Evolutionary conservation across 2,888 invertebrate species (phyloP).

Genomic region (Muscina levida): DNA sequence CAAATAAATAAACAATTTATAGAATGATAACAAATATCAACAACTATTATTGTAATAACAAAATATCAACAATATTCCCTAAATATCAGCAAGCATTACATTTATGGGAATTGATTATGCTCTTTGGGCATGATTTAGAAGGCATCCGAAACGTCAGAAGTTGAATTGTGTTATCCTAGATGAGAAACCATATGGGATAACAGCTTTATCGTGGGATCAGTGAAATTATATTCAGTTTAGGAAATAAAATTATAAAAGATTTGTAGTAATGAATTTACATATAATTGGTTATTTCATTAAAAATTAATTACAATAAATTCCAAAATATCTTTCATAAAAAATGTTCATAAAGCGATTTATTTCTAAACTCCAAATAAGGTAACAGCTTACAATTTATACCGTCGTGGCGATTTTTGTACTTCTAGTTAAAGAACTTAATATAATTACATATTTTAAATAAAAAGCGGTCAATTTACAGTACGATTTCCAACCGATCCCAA

Average conservation of each 20-base stretch:
- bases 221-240: slow-evolving; percentile 10
- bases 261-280: slow-evolving; percentile 9
- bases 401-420: too few species aligned
- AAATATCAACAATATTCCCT: slow-evolving; percentile 15
- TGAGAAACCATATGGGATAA: neutral
- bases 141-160: neutral
- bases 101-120: too few species aligned
- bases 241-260: slow-evolving; percentile 13
- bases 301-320: slow-evolving; percentile 13
- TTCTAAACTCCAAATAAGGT: too few species aligned
- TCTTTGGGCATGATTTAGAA: too few species aligned
- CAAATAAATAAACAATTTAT: slow-evolving; percentile 46
- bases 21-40: slow-evolving; percentile 30
- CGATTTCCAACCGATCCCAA: too few species aligned
- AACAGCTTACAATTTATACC: too few species aligned
- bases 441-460: too few species aligned
- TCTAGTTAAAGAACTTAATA: too few species aligned
- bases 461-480: too few species aligned
- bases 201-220: slow-evolving; percentile 6
- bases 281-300: neutral
- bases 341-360: too few species aligned
- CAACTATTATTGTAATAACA: slow-evolving; percentile 24
- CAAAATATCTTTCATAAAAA: slow-evolving; percentile 13
- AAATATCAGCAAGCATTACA: neutral
- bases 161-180: too few species aligned